Conservation (phyloP, 1,140 invertebrate genomes). For the Drosophila bifasciata region DNA sequence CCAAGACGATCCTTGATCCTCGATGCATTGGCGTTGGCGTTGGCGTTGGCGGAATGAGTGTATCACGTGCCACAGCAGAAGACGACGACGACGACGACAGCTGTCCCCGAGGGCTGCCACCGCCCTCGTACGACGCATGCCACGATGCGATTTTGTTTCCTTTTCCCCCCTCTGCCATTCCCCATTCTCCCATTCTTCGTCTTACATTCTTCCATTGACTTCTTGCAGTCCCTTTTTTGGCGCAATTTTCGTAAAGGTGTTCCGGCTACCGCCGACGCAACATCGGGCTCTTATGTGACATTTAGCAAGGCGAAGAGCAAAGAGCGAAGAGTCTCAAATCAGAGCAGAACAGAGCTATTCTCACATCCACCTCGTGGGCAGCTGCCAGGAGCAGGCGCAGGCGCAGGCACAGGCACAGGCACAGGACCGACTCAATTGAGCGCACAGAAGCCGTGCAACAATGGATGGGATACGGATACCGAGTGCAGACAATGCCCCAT, state of each 20-base stretch:
- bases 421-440: conserved; percentile 39
- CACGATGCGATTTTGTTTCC: conserved; percentile 43
- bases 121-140: conserved; percentile 31
- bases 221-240: conserved; percentile 45
- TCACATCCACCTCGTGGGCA: conserved; percentile 15
- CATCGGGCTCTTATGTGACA: conserved; percentile 53
- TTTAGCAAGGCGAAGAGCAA: conserved; percentile 32
- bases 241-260: conserved; percentile 52
- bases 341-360: conserved; percentile 31
- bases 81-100: conserved; percentile 47
- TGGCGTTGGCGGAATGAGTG: conserved; percentile 35
- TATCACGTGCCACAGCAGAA: conserved; percentile 25
- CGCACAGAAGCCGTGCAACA: conserved; percentile 35
- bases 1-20: conserved; percentile 13
- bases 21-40: conserved; percentile 26
- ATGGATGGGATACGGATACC: conserved; percentile 21
- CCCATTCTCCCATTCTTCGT: neutral
- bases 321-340: conserved; percentile 38
- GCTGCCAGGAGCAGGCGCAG: conserved; percentile 18
- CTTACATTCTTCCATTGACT: conserved; percentile 4
- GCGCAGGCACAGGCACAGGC: neutral
- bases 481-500: conserved; percentile 46
- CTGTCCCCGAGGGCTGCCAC: conserved; percentile 54
- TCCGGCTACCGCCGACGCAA: conserved; percentile 26
- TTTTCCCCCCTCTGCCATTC: conserved; percentile 36